Percentiles rank a stretch among this genome's conserved stretches.
Conservation (phyloP, 2,113 vertebrate genomes). For the Vidua chalybeata region DNA sequence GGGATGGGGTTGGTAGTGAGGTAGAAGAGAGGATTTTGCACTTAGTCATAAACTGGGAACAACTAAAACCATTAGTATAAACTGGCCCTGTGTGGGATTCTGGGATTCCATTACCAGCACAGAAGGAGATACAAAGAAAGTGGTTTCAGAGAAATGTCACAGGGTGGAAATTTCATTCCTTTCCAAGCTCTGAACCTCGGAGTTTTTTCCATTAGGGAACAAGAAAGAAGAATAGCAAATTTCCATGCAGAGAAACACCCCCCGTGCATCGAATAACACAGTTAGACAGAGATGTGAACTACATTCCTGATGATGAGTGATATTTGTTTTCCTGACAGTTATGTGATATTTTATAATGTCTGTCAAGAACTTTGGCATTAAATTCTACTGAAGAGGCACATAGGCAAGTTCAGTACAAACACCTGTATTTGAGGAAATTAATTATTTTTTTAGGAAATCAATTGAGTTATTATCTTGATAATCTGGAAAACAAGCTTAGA, state of each 20-base stretch:
- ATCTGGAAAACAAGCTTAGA: neutral
- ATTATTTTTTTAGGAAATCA: neutral
- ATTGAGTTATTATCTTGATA: neutral
- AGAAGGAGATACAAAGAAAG: neutral
- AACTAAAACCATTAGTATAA: slow-evolving; percentile 20
- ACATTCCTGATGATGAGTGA: neutral
- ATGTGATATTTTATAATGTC: neutral
- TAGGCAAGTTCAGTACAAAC: neutral
- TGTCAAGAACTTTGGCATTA: neutral
- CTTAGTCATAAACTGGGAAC: slow-evolving; percentile 25
- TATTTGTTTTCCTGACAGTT: neutral
- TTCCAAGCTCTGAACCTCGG: neutral
- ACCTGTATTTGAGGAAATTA: neutral
- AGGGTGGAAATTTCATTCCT: slow-evolving; percentile 1
- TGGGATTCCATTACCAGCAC: slow-evolving; percentile 10
- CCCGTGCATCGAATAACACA: neutral
- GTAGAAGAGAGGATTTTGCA: slow-evolving; percentile 6
- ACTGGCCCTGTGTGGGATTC: neutral
- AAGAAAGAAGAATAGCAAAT: neutral
- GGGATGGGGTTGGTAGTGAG: neutral
- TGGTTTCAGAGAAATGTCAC: neutral
- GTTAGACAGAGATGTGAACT: neutral
- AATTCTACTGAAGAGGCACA: neutral
- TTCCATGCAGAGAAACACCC: neutral
- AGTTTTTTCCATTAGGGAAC: neutral